These are phyloP conservation scores for Urocyon cinereoargenteus DNA, from an alignment of 2,797 vertebrate species.

Conservation along the genomic window DNA sequence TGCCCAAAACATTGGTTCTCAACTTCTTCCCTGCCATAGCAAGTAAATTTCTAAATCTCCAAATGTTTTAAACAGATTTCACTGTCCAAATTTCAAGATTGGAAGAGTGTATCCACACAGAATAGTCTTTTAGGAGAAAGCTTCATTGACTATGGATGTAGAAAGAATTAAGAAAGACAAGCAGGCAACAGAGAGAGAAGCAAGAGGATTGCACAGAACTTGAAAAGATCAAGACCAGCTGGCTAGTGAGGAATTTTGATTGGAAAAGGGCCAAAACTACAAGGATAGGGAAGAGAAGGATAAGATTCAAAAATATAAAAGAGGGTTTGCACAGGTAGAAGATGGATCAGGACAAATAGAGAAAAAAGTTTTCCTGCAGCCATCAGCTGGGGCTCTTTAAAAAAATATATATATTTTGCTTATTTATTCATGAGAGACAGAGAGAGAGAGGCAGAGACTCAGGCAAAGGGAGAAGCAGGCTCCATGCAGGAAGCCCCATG, in stretches of 20 bases:
- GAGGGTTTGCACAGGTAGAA: neutral
- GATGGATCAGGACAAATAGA: neutral
- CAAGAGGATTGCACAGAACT: neutral
- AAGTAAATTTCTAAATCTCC: slow-evolving; percentile 30
- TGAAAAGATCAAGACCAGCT: neutral
- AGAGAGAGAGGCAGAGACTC: too few relatives aligned
- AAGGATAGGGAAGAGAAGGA: neutral
- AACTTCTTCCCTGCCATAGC: neutral
- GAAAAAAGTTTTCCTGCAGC: neutral
- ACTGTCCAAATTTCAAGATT: neutral
- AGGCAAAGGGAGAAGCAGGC: too few relatives aligned
- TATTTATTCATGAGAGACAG: too few relatives aligned
- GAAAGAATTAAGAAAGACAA: neutral
- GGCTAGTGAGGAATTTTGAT: neutral
- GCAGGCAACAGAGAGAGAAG: neutral
- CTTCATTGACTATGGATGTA: neutral
- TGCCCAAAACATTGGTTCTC: neutral
- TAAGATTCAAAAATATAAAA: neutral
- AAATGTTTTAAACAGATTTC: neutral
- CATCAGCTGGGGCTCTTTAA: too few relatives aligned
- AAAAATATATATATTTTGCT: too few relatives aligned
- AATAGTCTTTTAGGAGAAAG: neutral
- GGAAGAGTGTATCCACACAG: too few relatives aligned
- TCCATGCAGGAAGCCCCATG: too few relatives aligned
- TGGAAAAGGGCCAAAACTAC: neutral